Evolutionary conservation across 2,113 vertebrate genomes (phyloP).

Genomic region (Tetrao urogallus): DNA sequence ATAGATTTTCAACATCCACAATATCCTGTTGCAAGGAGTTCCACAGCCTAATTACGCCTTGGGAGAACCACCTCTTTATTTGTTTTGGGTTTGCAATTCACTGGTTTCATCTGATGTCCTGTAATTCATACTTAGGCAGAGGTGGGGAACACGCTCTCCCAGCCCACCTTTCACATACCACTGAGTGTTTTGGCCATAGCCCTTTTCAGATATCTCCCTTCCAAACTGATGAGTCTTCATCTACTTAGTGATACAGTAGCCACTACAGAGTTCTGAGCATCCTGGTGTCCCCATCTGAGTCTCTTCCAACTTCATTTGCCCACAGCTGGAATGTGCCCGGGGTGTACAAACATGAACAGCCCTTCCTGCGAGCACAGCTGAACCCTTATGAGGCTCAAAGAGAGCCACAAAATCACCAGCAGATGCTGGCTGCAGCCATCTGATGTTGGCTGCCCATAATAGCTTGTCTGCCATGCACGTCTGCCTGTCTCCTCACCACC

Average conservation of each 20-base stretch:
- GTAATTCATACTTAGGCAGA: background rate
- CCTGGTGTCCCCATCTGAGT: background rate
- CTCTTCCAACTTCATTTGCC: background rate
- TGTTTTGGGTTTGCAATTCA: constrained; percentile 1
- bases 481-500: background rate
- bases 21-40: constrained; percentile 22
- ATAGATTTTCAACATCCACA: background rate
- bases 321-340: background rate
- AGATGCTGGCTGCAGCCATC: constrained; percentile 9
- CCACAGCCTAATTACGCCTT: constrained; percentile 24
- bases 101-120: constrained; percentile 18
- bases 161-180: background rate
- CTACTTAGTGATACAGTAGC: background rate
- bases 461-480: background rate
- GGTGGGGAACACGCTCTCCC: background rate
- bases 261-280: background rate
- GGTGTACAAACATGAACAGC: background rate
- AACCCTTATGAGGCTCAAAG: background rate
- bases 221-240: background rate
- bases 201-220: background rate
- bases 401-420: background rate
- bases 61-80: constrained; percentile 9
- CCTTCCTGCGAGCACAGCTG: background rate
- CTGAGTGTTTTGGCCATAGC: background rate
- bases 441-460: background rate